phyloP scores from a whole-genome alignment of 2,797 vertebrate species.

The Chrosomus eos region DNA sequence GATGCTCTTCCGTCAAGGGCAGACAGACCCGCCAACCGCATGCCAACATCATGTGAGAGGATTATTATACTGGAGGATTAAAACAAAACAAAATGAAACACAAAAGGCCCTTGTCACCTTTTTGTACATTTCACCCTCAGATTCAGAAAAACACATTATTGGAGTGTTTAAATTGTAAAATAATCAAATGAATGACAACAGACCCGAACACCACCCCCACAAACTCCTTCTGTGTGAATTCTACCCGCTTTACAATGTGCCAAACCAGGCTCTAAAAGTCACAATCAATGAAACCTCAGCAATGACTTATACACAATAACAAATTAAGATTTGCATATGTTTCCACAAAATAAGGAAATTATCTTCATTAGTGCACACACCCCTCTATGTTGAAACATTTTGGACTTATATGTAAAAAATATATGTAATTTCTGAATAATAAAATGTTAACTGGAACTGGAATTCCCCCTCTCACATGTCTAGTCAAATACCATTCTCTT shows the following conservation, averaged over 20 bases:
- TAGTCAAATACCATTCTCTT: not conserved
- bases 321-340: not conserved
- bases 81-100: not conserved
- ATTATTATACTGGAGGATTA: conserved; percentile 27
- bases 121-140: not conserved
- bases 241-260: conserved; percentile 22
- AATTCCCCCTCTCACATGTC: not conserved
- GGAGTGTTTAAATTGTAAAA: not conserved
- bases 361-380: not conserved
- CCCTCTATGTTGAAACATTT: not conserved
- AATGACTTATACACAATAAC: not conserved
- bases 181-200: conserved; percentile 17
- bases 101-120: not conserved
- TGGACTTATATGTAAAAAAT: not conserved
- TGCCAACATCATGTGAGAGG: conserved; percentile 15
- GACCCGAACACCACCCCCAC: conserved; percentile 39
- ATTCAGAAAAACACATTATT: not conserved
- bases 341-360: not conserved
- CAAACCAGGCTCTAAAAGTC: conserved; percentile 5
- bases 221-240: conserved; percentile 42
- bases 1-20: conserved; percentile 71
- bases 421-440: not conserved
- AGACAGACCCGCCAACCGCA: not conserved
- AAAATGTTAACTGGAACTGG: not conserved
- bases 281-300: conserved; percentile 5